A percentile compares a stretch with the other conserved stretches of the same genome.
phyloP scores from a whole-genome alignment of 2,113 vertebrate genomes.

The Hiodon alosoides region DNA sequence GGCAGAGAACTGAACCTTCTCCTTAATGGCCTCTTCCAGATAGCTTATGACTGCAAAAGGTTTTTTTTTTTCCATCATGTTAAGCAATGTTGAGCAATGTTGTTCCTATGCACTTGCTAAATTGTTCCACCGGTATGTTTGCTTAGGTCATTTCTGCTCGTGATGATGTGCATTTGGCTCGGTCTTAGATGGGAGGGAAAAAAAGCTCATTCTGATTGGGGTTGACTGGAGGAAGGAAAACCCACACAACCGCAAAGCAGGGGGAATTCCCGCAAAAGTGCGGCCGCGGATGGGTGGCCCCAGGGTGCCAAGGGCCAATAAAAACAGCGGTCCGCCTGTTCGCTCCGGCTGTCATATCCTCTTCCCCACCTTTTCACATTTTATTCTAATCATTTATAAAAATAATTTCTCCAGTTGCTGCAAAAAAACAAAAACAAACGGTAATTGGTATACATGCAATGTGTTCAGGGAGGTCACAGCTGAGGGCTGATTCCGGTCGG shows the following conservation, averaged over 20 bases:
- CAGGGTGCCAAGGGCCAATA: slow-evolving; percentile 5
- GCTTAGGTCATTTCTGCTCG: slow-evolving; percentile 36
- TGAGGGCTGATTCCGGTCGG: slow-evolving; percentile 56
- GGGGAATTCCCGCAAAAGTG: slow-evolving; percentile 20
- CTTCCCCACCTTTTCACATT: slow-evolving; percentile 35
- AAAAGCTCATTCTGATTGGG: slow-evolving; percentile 37
- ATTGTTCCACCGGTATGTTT: slow-evolving; percentile 55
- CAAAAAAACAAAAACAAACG: too few relatives aligned
- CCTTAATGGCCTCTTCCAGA: slow-evolving; percentile 59
- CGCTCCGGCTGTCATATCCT: too few relatives aligned
- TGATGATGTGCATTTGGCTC: slow-evolving; percentile 54
- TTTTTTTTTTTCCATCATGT: slow-evolving; percentile 54
- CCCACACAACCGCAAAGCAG: slow-evolving; percentile 35
- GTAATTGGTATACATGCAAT: slow-evolving; percentile 26
- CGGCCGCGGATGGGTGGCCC: slow-evolving; percentile 18
- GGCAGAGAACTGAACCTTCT: slow-evolving; percentile 58
- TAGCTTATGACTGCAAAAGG: slow-evolving; percentile 58
- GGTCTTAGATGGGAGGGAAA: slow-evolving; percentile 38
- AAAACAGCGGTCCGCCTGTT: slow-evolving; percentile 18
- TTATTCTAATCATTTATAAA: background rate
- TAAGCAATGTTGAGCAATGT: slow-evolving; percentile 57
- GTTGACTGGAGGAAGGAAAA: slow-evolving; percentile 39
- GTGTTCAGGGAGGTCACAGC: slow-evolving; percentile 38
- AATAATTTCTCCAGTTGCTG: too few relatives aligned
- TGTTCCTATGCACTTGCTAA: slow-evolving; percentile 69